Evolutionary conservation across 2,113 vertebrate species (phyloP), one percentile per base, ranked within the genome.

Genomic region (Carettochelys insculpta): DNA sequence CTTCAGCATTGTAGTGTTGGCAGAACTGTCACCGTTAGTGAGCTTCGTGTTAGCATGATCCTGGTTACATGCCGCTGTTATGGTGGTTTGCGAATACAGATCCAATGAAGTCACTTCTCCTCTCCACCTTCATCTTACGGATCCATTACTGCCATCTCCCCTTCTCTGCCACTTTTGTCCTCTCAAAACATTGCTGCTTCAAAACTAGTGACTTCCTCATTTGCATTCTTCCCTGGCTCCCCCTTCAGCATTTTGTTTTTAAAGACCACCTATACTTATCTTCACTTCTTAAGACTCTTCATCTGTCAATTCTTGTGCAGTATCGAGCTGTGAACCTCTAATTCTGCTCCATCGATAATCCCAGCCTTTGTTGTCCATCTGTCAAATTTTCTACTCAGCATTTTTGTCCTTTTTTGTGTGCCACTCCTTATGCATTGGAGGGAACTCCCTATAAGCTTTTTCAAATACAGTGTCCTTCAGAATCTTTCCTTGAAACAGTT

Each of bases 341-440:
- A 50, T 71, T 80, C 54, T 89, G 8, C 58, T 85, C 34, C 50
- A 51, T 53, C 65, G 14, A 24, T 31, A n/a, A 10, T 91, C 27
- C 9, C 71, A 65, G 58, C 8, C n/a, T 68, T 68, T n/a, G 38
- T 24, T 81, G 68, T 8, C n/a, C 54, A 85, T 25, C 25, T 51
- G 56, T 0, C 1, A 91, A 77, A 24, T 24, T 48, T 1, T 80
- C 53, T 43, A 2, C 34, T 22, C 45, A 90, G 24, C 20, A 47
- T 82, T 88, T 38, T 68, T 94, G 11, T 0, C 20, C 38, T 3
- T 56, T 83, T 4, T 11, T 17, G 19, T 3, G 16, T 24, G 8
- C 4, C 10, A 50, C 5, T 84, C 78, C 71, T 79, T 71, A 0
- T 0, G 4, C 52, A 1, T 56, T 54, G 9, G 17, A 50, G 82